Evolutionary conservation across 2,113 vertebrate genomes (phyloP).

Genomic region (Rhipidura dahli): DNA sequence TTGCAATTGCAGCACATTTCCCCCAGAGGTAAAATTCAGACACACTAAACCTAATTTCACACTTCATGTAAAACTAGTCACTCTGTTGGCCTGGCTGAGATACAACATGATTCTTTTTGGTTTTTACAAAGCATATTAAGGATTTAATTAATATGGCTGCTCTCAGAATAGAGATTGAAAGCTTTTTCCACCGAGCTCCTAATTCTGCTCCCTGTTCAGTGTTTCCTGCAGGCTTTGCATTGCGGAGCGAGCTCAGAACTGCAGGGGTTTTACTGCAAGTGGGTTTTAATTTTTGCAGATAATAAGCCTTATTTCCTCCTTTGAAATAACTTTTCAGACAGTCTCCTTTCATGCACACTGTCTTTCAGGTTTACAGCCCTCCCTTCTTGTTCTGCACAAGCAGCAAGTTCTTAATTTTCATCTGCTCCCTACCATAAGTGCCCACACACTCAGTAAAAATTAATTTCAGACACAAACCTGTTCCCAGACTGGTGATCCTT

Average conservation of each 20-base stretch:
- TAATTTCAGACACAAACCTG: background rate
- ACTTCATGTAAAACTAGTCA: constrained; percentile 21
- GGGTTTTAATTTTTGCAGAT: background rate
- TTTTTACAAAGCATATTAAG: background rate
- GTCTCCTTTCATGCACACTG: background rate
- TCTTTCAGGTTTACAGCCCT: background rate
- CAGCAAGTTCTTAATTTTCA: background rate
- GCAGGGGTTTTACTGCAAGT: background rate
- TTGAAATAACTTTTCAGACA: background rate
- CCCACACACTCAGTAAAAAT: background rate
- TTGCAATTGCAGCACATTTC: constrained; percentile 35
- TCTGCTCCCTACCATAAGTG: background rate
- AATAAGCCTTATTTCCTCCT: background rate
- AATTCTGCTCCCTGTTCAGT: background rate
- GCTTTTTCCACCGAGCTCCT: background rate
- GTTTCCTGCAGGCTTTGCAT: background rate
- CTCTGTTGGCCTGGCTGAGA: background rate
- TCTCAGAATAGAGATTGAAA: background rate
- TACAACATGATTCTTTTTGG: background rate
- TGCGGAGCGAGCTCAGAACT: background rate
- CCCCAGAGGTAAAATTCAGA: constrained; percentile 20
- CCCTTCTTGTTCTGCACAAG: background rate
- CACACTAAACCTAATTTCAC: constrained; percentile 29
- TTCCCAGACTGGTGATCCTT: background rate
- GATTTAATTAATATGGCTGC: background rate